Base-by-base conservation (phyloP, 2,113 vertebrate species). In the Genyomyrus donnyi region DNA sequence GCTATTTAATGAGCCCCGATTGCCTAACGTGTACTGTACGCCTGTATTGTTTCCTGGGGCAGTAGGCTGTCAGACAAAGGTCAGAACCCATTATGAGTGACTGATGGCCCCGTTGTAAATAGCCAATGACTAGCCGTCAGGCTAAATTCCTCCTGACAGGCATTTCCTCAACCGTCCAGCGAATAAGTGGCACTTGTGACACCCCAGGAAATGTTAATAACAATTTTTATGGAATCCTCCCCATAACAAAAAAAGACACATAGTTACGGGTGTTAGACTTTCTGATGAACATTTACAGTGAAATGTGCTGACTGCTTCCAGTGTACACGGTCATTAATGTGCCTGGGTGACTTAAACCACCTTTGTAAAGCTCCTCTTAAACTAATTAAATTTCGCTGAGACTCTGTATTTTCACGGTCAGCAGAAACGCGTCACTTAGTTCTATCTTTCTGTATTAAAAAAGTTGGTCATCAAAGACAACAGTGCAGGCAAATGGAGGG, bases 311-410 rank as follows among this genome's bases (percentile, higher is more conserved):
- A 85, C 77, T 85, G 39, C 84, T 85, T 24, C 53, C 89, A 15
- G 77, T 6, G 11, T 50, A 42, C 88, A 53, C 21, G 19, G 24
- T 9, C 19, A 48, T 70, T 45, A 27, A 39, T 46, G 52, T 52
- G 5, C 77, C 39, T 24, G 80, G 80, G 39, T 83, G 89, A 21
- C 48, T 80, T 74, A 49, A 13, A 88, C 58, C n/a, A 46, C 88
- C 88, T 8, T 83, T 11, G 70, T 50, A 39, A 89, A 77, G 21
- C 45, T 83, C 46, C 31, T 80, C 70, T 46, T 39, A 27, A 89
- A 39, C 48, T 83, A 89, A 89, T 89, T 89, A 70, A 80, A 89
- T 89, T 70, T 89, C 17, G 70, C 88, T 83, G 88, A 53, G 66
- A 50, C 70, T 89, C 66, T 53, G 45, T 83, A 80, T 89, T 89